Percentiles rank a stretch among this genome's conserved stretches.
Evolutionary conservation across 2,888 invertebrate genomes (phyloP).

Genomic region (Teleiodes luculella): DNA sequence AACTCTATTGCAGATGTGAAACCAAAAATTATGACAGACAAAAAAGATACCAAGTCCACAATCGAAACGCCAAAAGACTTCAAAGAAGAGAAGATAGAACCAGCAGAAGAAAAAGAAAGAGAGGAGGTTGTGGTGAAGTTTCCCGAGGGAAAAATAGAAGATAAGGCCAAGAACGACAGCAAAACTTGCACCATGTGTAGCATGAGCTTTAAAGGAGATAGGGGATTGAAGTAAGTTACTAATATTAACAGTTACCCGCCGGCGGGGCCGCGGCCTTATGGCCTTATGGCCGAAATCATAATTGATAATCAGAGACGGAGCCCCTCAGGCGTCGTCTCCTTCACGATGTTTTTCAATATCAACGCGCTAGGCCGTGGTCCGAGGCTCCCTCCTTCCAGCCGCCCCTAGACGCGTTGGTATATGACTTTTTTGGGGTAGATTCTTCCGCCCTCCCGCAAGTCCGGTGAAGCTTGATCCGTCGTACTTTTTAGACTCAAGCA

Average conservation of each 20-base stretch:
- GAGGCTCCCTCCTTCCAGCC: no score
- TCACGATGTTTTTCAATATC: no score
- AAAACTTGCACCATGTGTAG: constrained; percentile 52
- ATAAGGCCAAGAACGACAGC: constrained; percentile 24
- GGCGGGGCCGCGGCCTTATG: no score
- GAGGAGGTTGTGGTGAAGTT: neutral
- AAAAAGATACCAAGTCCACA: constrained; percentile 27
- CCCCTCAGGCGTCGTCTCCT: no score
- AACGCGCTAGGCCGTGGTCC: no score
- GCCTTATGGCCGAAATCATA: no score
- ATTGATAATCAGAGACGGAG: no score
- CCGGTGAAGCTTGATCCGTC: no score
- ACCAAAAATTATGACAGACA: constrained; percentile 45
- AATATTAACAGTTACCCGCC: neutral
- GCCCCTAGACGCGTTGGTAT: no score
- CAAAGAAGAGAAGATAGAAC: neutral
- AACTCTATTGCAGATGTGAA: constrained; percentile 51
- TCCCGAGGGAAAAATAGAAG: constrained; percentile 2
- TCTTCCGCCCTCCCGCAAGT: no score
- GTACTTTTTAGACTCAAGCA: no score
- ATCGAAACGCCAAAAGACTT: constrained; percentile 11
- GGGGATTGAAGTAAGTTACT: constrained; percentile 52
- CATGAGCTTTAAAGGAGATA: constrained; percentile 53
- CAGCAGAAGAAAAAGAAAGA: neutral
- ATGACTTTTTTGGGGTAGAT: no score